Percentiles rank a stretch among this genome's conserved stretches.
Conservation (phyloP, 2,888 invertebrate species). For the Netelia virgata region DNA sequence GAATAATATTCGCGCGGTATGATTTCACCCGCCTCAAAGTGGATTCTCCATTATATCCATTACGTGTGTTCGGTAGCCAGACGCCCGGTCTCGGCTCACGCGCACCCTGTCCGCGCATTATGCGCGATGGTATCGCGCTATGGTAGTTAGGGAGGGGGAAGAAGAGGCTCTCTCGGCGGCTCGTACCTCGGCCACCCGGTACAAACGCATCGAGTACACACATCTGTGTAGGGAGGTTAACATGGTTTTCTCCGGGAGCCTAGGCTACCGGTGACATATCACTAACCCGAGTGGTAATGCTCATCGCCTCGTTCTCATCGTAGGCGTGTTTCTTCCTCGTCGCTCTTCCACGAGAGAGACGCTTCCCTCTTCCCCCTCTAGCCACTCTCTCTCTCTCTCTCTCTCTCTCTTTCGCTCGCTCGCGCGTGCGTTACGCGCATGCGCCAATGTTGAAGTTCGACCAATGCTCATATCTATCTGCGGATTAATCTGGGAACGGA, state of each 20-base stretch:
- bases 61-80: slow-evolving; percentile 57
- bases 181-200: slow-evolving; percentile 17
- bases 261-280: slow-evolving; percentile 49
- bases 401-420: neutral
- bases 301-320: slow-evolving; percentile 8
- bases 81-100: slow-evolving; percentile 13
- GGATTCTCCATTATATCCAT: slow-evolving; percentile 58
- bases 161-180: slow-evolving; percentile 37
- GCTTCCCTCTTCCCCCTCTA: neutral
- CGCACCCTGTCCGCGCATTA: slow-evolving; percentile 48
- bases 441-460: slow-evolving; percentile 34
- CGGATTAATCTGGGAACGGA: slow-evolving; percentile 32
- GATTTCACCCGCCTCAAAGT: slow-evolving; percentile 17
- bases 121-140: slow-evolving; percentile 49
- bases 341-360: slow-evolving; percentile 15
- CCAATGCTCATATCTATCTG: slow-evolving; percentile 36
- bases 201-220: slow-evolving; percentile 34
- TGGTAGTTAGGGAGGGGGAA: slow-evolving; percentile 5
- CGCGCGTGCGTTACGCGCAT: slow-evolving; percentile 16
- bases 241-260: slow-evolving; percentile 12
- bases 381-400: too few relatives aligned
- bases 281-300: slow-evolving; percentile 52
- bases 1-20: slow-evolving; percentile 21
- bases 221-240: slow-evolving; percentile 17
- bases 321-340: slow-evolving; percentile 19